Conservation (phyloP, 2,113 vertebrate species). For the Indicator maculatus region DNA sequence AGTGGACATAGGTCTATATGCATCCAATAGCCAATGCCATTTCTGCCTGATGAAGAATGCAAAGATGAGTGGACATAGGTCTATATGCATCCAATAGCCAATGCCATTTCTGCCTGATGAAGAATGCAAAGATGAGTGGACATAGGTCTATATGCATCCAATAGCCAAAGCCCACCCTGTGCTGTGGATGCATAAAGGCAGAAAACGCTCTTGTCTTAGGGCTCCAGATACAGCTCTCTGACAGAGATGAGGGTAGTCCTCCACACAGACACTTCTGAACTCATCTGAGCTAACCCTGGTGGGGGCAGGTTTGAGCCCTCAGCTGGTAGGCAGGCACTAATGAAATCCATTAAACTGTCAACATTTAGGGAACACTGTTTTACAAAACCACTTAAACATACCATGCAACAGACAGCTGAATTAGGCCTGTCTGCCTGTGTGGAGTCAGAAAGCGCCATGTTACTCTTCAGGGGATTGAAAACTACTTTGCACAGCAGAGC, state of each 20-base stretch:
- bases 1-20: not conserved
- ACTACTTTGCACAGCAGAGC: constrained; percentile 40
- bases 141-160: not conserved
- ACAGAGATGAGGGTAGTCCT: constrained; percentile 18
- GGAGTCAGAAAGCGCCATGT: constrained; percentile 58
- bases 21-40: not conserved
- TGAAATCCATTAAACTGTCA: constrained; percentile 71
- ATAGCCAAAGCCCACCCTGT: not conserved
- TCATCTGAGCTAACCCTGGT: constrained; percentile 28
- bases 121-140: not conserved
- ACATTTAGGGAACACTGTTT: constrained; percentile 64
- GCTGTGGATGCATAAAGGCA: not conserved
- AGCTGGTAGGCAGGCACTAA: constrained; percentile 27
- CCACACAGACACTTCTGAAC: not conserved
- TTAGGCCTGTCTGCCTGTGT: constrained; percentile 60
- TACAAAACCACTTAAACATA: constrained; percentile 65
- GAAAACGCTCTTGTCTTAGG: not conserved
- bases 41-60: not conserved
- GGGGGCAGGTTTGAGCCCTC: constrained; percentile 33
- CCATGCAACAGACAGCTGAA: constrained; percentile 59
- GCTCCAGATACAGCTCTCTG: not conserved
- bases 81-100: not conserved
- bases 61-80: not conserved
- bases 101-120: not conserved
- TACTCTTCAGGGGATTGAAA: constrained; percentile 60